Conservation (phyloP, 2,888 invertebrate species). For the Stenolophus ochropezus region DNA sequence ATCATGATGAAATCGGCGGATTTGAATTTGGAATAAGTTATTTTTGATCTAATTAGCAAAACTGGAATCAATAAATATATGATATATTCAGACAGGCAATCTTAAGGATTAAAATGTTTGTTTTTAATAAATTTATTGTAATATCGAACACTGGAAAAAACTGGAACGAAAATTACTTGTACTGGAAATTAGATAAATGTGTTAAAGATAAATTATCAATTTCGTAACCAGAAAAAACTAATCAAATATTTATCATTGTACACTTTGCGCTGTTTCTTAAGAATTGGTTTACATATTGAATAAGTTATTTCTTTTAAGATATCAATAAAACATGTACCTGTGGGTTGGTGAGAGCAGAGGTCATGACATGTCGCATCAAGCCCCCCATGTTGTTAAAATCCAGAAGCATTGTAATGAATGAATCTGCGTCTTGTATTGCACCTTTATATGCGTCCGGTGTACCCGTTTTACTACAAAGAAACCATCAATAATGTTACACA, state of each 20-base stretch:
- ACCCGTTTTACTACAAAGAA: slow-evolving; percentile 69
- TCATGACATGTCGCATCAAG: slow-evolving; percentile 95
- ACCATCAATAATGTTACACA: neutral
- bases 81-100: neutral
- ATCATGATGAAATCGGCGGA: slow-evolving; percentile 25
- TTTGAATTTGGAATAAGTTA: slow-evolving; percentile 20
- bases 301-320: neutral
- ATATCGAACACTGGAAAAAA: neutral
- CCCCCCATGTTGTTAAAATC: slow-evolving; percentile 98
- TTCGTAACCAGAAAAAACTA: neutral
- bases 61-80: neutral
- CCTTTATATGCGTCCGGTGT: slow-evolving; percentile 78
- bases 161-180: neutral
- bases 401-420: slow-evolving; percentile 92
- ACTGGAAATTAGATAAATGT: neutral
- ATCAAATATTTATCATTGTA: neutral
- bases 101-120: neutral
- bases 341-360: slow-evolving; percentile 90
- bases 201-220: slow-evolving; percentile 2
- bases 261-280: neutral
- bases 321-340: slow-evolving; percentile 74
- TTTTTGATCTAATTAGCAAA: slow-evolving; percentile 13
- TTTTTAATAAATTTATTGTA: neutral
- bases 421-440: slow-evolving; percentile 88
- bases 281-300: neutral